Conservation (phyloP, 2,888 invertebrate species). For the Acrobasis repandana region DNA sequence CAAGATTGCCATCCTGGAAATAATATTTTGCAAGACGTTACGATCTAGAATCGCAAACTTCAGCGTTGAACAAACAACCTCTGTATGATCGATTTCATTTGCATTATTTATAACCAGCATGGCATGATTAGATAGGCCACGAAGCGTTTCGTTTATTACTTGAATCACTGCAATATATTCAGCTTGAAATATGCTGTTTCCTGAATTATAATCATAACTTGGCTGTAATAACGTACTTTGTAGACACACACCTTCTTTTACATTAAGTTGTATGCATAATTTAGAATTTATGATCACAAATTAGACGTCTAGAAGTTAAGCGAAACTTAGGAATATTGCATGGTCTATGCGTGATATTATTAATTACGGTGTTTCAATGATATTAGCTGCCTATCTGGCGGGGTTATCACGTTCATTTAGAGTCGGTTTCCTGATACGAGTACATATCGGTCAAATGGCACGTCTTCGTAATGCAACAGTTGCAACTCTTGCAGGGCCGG, state of each 20-base stretch:
- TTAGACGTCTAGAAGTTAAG: neutral
- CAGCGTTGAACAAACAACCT: no score
- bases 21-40: no score
- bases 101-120: no score
- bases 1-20: no score
- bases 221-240: neutral
- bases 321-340: neutral
- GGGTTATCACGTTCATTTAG: slow-evolving; percentile 17
- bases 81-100: no score
- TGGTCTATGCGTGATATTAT: neutral
- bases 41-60: no score
- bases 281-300: neutral
- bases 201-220: no score
- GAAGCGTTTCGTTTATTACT: no score
- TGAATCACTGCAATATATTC: no score
- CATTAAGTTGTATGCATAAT: neutral
- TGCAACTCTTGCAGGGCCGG: neutral
- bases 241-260: neutral
- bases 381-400: slow-evolving; percentile 3
- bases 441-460: slow-evolving; percentile 21
- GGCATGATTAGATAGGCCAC: no score
- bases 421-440: slow-evolving; percentile 9
- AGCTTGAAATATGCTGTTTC: no score
- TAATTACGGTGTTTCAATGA: neutral
- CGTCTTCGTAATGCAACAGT: slow-evolving; percentile 14